Evolutionary conservation across 2,113 vertebrate species (phyloP).

Genomic region (Polypterus senegalus): DNA sequence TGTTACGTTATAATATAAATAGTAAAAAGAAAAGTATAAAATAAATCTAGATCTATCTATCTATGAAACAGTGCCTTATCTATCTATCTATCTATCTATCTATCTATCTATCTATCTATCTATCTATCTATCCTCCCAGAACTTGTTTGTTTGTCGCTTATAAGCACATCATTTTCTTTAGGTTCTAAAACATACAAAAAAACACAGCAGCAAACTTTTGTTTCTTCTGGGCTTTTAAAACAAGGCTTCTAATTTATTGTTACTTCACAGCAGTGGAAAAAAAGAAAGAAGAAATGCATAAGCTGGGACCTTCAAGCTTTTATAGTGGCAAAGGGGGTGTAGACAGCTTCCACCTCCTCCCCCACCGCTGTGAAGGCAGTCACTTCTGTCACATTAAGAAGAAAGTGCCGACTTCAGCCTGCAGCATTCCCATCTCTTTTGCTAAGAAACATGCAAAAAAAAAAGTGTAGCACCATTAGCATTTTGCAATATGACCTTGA

Average conservation of each 20-base stretch:
- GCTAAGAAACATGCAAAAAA: not conserved
- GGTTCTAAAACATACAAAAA: too few relatives aligned
- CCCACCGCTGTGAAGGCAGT: not conserved
- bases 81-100: too few relatives aligned
- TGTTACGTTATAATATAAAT: too few relatives aligned
- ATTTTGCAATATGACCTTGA: conserved; percentile 68
- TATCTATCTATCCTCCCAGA: too few relatives aligned
- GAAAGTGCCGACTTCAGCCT: not conserved
- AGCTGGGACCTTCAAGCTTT: not conserved
- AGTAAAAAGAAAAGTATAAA: too few relatives aligned
- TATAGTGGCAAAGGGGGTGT: not conserved
- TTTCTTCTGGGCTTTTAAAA: not conserved
- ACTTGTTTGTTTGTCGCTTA: too few relatives aligned
- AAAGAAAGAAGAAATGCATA: not conserved
- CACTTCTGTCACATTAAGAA: not conserved
- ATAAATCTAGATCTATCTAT: too few relatives aligned
- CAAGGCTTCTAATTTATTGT: not conserved
- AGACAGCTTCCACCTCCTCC: not conserved
- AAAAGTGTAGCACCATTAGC: conserved; percentile 16
- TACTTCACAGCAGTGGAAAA: not conserved
- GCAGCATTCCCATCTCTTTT: not conserved
- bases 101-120: too few relatives aligned
- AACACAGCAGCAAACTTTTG: not conserved
- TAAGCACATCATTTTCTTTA: too few relatives aligned
- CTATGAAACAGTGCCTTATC: too few relatives aligned